phyloP scores from a whole-genome alignment of 2,113 vertebrate genomes.

The Ctenomys sociabilis region DNA sequence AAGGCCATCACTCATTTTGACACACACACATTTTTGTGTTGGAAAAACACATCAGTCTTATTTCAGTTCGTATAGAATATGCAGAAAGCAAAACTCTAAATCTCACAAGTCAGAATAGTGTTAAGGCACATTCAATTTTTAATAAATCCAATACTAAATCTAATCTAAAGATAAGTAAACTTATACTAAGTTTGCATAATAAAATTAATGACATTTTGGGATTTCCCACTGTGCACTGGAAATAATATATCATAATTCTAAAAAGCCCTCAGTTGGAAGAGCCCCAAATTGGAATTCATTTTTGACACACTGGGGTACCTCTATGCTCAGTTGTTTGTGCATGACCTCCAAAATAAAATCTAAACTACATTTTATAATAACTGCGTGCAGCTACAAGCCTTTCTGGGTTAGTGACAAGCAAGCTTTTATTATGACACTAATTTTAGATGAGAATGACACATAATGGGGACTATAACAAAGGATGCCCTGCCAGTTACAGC shows the following conservation, averaged over 20 bases:
- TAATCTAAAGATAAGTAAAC: conserved; percentile 26
- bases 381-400: conserved; percentile 45
- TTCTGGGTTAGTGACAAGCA: neutral
- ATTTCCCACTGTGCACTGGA: neutral
- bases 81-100: neutral
- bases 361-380: conserved; percentile 58
- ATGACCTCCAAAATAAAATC: neutral
- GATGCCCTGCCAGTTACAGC: conserved; percentile 46
- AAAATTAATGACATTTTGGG: conserved; percentile 1
- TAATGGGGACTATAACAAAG: conserved; percentile 9
- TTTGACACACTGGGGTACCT: neutral
- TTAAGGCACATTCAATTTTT: conserved; percentile 4
- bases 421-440: conserved; percentile 48
- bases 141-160: neutral
- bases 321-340: neutral
- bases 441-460: conserved; percentile 14
- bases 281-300: neutral
- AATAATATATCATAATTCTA: neutral
- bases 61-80: conserved; percentile 45
- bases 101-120: neutral
- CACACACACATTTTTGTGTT: neutral
- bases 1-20: conserved; percentile 36
- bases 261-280: neutral
- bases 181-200: neutral
- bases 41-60: conserved; percentile 31